Conservation (phyloP, 2,113 vertebrate species). For the Leucoraja erinaceus region DNA sequence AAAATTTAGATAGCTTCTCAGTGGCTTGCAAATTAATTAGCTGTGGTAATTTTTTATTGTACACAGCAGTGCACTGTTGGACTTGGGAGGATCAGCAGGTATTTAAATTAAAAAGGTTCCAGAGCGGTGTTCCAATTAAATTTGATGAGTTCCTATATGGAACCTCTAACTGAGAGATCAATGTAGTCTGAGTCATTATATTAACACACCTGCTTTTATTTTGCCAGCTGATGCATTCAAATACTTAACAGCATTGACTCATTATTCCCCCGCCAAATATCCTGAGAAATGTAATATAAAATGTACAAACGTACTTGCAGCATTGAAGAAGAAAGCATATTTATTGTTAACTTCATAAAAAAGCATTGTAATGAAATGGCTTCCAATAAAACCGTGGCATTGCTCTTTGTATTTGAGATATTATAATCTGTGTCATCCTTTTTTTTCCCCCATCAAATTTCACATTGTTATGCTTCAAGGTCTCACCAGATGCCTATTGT, state of each 20-base stretch:
- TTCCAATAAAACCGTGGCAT: not conserved
- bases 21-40: not conserved
- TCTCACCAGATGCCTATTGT: slow-evolving; percentile 17
- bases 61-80: not conserved
- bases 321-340: not conserved
- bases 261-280: not conserved
- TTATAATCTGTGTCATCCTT: not conserved
- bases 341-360: not conserved
- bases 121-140: slow-evolving; percentile 8
- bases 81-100: not conserved
- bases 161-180: not conserved
- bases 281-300: not conserved
- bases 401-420: not conserved
- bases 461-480: not conserved
- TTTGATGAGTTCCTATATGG: slow-evolving; percentile 1
- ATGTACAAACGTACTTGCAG: not conserved
- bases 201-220: not conserved
- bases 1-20: not conserved
- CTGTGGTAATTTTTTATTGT: not conserved
- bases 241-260: not conserved
- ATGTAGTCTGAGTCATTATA: slow-evolving; percentile 3
- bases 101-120: slow-evolving; percentile 15
- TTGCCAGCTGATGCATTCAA: not conserved
- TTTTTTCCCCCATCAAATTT: not conserved
- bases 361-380: not conserved